Evolutionary conservation across 2,113 vertebrate genomes (phyloP).

Genomic region (Embiotoca jacksoni): DNA sequence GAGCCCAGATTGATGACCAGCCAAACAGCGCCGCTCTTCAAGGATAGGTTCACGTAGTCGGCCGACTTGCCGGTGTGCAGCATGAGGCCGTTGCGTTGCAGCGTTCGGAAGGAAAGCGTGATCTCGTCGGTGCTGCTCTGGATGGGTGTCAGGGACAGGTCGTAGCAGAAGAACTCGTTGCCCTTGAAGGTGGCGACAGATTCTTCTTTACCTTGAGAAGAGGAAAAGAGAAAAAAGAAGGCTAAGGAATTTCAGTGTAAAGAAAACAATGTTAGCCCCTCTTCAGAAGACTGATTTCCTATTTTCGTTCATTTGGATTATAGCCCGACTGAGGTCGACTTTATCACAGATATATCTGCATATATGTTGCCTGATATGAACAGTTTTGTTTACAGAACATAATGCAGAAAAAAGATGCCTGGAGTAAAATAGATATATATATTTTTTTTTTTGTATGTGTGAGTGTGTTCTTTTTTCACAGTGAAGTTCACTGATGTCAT

Average conservation of each 20-base stretch:
- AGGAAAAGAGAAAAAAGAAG: not conserved
- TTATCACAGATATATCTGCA: no score
- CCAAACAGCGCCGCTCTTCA: slow-evolving; percentile 95
- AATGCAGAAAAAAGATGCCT: no score
- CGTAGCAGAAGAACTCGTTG: slow-evolving; percentile 98
- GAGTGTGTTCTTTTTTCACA: no score
- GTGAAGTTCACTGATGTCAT: no score
- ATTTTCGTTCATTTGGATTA: no score
- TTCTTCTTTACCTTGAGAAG: slow-evolving; percentile 90
- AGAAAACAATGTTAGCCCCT: not conserved
- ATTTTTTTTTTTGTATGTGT: no score
- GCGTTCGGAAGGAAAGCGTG: slow-evolving; percentile 94
- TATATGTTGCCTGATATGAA: no score
- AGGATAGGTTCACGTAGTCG: slow-evolving; percentile 95
- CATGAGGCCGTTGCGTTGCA: slow-evolving; percentile 95
- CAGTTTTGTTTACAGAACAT: no score
- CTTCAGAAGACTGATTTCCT: no score
- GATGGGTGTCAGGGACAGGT: slow-evolving; percentile 95
- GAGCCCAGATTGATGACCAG: slow-evolving; percentile 98
- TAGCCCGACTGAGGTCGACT: no score
- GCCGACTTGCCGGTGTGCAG: slow-evolving; percentile 96
- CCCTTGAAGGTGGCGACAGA: slow-evolving; percentile 95
- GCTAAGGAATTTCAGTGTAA: not conserved
- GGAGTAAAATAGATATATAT: no score
- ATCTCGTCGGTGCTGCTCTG: slow-evolving; percentile 98